Percentiles rank a stretch among this genome's conserved stretches.
These are phyloP conservation scores for Meta bourneti DNA, from an alignment of 2,888 invertebrate genomes.

Conservation along the genomic window DNA sequence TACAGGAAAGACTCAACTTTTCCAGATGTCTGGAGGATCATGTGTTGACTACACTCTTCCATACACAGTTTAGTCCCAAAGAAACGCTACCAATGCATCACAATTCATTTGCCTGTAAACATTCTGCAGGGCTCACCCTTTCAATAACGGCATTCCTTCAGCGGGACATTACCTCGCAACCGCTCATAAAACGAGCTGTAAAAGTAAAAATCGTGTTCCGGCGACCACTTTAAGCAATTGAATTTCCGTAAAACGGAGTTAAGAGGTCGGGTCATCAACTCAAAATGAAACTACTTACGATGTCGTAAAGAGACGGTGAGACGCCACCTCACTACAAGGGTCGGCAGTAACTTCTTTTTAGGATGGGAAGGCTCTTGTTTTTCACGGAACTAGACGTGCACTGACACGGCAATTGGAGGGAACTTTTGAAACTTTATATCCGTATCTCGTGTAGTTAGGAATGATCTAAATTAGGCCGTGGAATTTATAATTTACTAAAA, in stretches of 20 bases:
- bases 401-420: too few species aligned
- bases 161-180: background rate
- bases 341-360: background rate
- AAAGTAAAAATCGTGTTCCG: conserved; percentile 30
- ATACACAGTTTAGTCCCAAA: too few species aligned
- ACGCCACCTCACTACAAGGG: background rate
- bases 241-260: conserved; percentile 40
- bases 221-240: conserved; percentile 36
- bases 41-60: too few species aligned
- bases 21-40: too few species aligned
- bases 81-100: too few species aligned
- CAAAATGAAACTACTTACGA: conserved; percentile 36
- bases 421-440: too few species aligned
- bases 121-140: background rate
- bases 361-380: background rate
- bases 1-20: too few species aligned
- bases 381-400: too few species aligned
- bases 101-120: too few species aligned
- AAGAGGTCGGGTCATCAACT: conserved; percentile 30
- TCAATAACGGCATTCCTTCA: background rate
- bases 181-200: conserved; percentile 36
- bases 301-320: conserved; percentile 11
- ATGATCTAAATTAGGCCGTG: too few species aligned
- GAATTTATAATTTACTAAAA: too few species aligned
- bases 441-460: too few species aligned